Conservation (phyloP, 2,113 vertebrate species). For the Symphodus melops region DNA sequence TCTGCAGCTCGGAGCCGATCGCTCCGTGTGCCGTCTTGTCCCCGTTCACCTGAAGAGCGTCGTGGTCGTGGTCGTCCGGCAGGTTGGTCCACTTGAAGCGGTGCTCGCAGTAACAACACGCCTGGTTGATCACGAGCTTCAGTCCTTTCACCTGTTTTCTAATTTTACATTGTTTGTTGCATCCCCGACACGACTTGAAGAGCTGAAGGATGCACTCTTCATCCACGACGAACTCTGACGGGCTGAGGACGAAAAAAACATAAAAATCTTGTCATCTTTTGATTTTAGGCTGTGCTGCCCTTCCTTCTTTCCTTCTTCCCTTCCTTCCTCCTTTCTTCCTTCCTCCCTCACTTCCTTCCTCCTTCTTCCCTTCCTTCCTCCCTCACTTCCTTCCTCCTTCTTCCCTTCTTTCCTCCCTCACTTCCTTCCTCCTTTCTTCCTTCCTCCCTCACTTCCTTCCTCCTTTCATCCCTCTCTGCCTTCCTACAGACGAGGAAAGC, state of each 20-base stretch:
- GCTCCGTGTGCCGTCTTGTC: neutral
- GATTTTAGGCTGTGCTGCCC: too few relatives aligned
- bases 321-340: too few relatives aligned
- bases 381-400: too few relatives aligned
- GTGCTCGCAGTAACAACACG: slow-evolving; percentile 27
- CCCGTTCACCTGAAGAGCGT: neutral
- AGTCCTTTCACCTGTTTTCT: slow-evolving; percentile 34
- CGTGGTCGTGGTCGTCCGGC: neutral
- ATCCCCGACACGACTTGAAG: slow-evolving; percentile 24
- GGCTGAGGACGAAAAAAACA: slow-evolving; percentile 16
- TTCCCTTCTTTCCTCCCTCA: too few relatives aligned
- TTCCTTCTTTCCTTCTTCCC: too few relatives aligned
- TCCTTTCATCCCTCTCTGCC: too few relatives aligned
- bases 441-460: too few relatives aligned
- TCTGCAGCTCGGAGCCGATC: neutral
- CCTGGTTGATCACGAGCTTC: slow-evolving; percentile 35
- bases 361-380: too few relatives aligned
- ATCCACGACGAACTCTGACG: slow-evolving; percentile 44
- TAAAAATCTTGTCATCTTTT: too few relatives aligned
- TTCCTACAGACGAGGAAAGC: too few relatives aligned
- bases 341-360: too few relatives aligned
- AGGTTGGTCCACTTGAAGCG: slow-evolving; percentile 50
- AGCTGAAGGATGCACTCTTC: slow-evolving; percentile 55
- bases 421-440: too few relatives aligned
- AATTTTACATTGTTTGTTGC: slow-evolving; percentile 16